Conservation (phyloP, 2,113 vertebrate genomes). For the Dipodomys merriami region DNA sequence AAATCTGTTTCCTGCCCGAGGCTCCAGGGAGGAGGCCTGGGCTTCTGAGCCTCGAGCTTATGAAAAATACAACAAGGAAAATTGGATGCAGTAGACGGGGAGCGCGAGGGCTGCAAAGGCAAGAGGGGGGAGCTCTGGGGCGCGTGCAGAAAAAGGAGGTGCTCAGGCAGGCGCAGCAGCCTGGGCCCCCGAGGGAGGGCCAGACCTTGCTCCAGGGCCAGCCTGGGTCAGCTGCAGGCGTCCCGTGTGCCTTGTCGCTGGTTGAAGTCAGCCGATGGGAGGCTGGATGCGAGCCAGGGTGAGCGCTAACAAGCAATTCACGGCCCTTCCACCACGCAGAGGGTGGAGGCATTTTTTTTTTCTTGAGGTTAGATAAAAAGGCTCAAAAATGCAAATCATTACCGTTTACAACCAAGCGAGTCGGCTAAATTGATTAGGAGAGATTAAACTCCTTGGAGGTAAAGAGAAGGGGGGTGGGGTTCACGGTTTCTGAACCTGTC, state of each 20-base stretch:
- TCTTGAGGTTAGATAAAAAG: constrained; percentile 70
- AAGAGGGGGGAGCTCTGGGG: background rate
- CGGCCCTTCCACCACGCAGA: constrained; percentile 60
- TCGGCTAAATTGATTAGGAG: constrained; percentile 73
- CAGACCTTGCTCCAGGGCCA: background rate
- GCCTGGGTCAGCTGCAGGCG: background rate
- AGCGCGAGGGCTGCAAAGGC: background rate
- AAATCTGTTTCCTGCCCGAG: constrained; percentile 4
- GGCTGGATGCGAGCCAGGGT: background rate
- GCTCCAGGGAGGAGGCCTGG: background rate
- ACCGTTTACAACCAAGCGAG: constrained; percentile 67
- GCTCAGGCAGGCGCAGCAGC: rapidly evolving
- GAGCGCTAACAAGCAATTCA: constrained; percentile 70
- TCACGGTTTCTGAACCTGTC: background rate
- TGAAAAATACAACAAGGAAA: constrained; percentile 71
- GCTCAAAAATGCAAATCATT: constrained; percentile 72
- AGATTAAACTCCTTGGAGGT: constrained; percentile 65
- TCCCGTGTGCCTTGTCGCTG: background rate
- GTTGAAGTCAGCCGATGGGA: background rate
- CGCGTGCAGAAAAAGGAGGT: background rate
- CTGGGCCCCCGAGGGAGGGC: background rate
- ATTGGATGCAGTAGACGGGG: background rate
- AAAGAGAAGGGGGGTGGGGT: constrained; percentile 48
- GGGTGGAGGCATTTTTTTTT: constrained; percentile 42
- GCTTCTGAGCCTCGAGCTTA: constrained; percentile 23